These are phyloP conservation scores for Platycercus adscitus DNA, from an alignment of 2,113 vertebrate genomes.

Conservation along the genomic window DNA sequence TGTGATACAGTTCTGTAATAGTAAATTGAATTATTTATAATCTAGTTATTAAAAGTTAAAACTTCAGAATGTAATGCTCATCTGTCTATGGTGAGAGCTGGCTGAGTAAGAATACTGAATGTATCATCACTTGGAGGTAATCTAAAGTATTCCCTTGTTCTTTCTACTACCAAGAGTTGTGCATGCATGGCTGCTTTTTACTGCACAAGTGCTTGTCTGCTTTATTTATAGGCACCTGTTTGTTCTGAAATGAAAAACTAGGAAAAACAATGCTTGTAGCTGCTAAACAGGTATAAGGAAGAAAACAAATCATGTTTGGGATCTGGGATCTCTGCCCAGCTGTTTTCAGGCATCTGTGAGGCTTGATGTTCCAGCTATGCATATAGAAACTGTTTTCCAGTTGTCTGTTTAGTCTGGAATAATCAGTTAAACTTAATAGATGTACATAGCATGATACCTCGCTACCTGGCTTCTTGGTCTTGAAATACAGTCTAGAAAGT, in stretches of 20 bases:
- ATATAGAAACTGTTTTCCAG: not conserved
- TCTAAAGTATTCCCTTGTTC: not conserved
- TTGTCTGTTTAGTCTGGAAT: not conserved
- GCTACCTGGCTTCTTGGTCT: not conserved
- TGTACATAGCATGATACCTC: rapidly evolving
- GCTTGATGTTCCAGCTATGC: not conserved
- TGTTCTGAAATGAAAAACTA: not conserved
- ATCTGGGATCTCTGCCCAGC: not conserved
- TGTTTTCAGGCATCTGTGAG: not conserved
- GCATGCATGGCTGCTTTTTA: not conserved
- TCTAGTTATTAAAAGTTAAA: not conserved
- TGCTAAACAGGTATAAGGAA: not conserved
- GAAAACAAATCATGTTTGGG: not conserved
- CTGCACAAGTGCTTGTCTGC: not conserved
- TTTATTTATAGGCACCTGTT: not conserved
- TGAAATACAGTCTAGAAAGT: not conserved
- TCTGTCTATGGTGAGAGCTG: not conserved
- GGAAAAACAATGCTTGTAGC: not conserved
- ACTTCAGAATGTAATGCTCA: not conserved
- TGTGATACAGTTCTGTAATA: not conserved
- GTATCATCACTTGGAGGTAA: not conserved
- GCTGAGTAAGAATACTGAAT: not conserved
- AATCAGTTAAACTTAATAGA: not conserved
- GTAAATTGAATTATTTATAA: not conserved
- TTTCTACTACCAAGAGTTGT: rapidly evolving